A percentile compares a stretch with the other conserved stretches of the same genome.
phyloP scores from a whole-genome alignment of 2,797 vertebrate species.

The Clarias fuscus region DNA sequence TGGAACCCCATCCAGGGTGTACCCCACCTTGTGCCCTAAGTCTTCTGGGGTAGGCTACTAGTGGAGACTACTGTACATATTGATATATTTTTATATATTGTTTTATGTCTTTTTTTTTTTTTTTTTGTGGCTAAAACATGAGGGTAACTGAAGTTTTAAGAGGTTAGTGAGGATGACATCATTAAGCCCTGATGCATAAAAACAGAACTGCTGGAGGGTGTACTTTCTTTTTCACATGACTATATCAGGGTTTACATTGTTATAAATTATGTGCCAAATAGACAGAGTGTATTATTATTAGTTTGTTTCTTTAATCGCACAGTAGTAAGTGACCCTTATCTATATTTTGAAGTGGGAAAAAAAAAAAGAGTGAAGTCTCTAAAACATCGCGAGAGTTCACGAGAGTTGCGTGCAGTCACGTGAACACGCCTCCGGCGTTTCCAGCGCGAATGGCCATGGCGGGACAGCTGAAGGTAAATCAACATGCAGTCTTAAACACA shows the following conservation, averaged over 20 bases:
- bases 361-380: too few relatives aligned
- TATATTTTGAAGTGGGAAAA: not conserved
- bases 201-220: not conserved
- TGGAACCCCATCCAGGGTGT: too few relatives aligned
- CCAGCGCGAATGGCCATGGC: constrained; percentile 65
- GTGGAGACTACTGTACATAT: too few relatives aligned
- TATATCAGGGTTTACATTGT: not conserved
- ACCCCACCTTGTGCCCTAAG: too few relatives aligned
- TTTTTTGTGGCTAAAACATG: not conserved
- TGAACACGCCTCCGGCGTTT: not conserved
- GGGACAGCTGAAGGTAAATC: constrained; percentile 73
- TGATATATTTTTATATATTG: too few relatives aligned
- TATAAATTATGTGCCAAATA: not conserved
- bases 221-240: not conserved
- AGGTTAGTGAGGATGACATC: not conserved
- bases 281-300: not conserved
- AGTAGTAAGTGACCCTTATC: not conserved
- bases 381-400: constrained; percentile 38
- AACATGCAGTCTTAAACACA: not conserved
- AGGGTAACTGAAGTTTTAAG: not conserved
- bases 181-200: not conserved
- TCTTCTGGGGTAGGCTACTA: too few relatives aligned
- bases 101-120: too few relatives aligned
- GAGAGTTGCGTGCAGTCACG: constrained; percentile 15
- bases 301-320: not conserved